These are phyloP conservation scores for Myopa tessellatipennis DNA, from an alignment of 2,888 invertebrate genomes.

Conservation along the genomic window DNA sequence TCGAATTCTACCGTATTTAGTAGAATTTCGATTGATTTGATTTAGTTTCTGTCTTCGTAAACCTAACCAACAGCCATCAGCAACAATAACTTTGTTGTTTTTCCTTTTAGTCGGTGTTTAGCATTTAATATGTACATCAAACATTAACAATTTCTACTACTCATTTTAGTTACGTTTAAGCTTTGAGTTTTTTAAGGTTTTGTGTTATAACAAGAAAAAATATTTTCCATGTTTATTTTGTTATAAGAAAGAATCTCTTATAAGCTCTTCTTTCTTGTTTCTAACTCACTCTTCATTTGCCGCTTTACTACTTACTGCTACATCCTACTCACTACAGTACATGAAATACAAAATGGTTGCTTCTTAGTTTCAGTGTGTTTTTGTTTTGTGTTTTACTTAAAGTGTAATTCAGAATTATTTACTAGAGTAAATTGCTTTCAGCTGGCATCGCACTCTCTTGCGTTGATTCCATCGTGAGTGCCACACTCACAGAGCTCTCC, in stretches of 20 bases:
- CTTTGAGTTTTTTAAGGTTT: neutral
- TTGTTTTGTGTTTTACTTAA: neutral
- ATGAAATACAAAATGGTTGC: conserved; percentile 23
- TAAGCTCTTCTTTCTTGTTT: conserved; percentile 6
- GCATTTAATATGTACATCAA: conserved; percentile 19
- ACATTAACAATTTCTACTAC: conserved; percentile 31
- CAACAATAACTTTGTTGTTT: conserved; percentile 10
- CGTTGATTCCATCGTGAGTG: neutral
- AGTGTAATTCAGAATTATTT: neutral
- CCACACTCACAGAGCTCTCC: neutral
- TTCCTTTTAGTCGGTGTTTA: neutral
- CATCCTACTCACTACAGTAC: conserved; percentile 17
- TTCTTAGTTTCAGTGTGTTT: neutral
- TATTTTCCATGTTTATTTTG: neutral
- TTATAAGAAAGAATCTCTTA: too few species aligned
- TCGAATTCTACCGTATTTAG: neutral
- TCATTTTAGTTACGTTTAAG: neutral
- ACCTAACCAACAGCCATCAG: conserved; percentile 35
- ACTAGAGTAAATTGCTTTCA: conserved; percentile 22
- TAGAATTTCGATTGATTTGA: neutral
- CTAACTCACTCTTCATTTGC: neutral
- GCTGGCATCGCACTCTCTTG: conserved; percentile 19
- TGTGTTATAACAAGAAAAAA: conserved; percentile 15
- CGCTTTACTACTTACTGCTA: conserved; percentile 7
- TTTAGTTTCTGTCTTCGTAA: neutral